Conservation (phyloP, 2,113 vertebrate genomes). For the Esox niger region DNA sequence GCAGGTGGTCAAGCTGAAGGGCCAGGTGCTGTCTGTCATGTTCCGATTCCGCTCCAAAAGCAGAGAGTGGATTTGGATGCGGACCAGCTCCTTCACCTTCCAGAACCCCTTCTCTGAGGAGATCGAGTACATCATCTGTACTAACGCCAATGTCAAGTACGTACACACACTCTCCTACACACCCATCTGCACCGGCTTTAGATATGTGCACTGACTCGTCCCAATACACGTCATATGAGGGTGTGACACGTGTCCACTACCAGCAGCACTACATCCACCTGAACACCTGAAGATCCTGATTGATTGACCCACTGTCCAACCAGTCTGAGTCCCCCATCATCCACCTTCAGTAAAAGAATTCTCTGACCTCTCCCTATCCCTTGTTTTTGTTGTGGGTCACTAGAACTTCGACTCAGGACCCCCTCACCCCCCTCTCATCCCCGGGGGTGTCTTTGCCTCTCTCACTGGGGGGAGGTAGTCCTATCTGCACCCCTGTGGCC, state of each 20-base stretch:
- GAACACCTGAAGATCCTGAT: background rate
- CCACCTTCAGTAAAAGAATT: conserved; percentile 42
- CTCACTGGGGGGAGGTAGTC: conserved; percentile 78
- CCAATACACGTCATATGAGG: too few species aligned
- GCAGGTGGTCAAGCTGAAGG: conserved; percentile 97
- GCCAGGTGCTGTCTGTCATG: conserved; percentile 97
- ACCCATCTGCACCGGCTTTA: background rate
- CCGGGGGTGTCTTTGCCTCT: conserved; percentile 80
- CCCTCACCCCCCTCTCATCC: conserved; percentile 81
- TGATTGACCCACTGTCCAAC: conserved; percentile 10
- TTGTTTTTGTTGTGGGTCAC: conserved; percentile 50
- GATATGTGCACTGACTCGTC: conserved; percentile 24
- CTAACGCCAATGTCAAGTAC: conserved; percentile 97
- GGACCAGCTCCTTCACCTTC: conserved; percentile 98
- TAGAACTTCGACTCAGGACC: conserved; percentile 88
- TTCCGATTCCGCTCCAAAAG: conserved; percentile 92
- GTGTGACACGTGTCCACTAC: too few species aligned
- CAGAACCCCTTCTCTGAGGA: conserved; percentile 98
- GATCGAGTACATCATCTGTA: conserved; percentile 98
- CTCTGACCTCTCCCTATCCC: conserved; percentile 45
- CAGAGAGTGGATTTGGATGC: conserved; percentile 93
- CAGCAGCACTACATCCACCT: background rate
- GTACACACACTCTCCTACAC: conserved; percentile 44
- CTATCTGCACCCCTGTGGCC: conserved; percentile 74
- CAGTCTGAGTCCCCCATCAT: background rate